Percentiles rank a stretch among this genome's conserved stretches.
These are phyloP conservation scores for Venusia cambrica DNA, from an alignment of 2,888 invertebrate genomes.

Conservation along the genomic window DNA sequence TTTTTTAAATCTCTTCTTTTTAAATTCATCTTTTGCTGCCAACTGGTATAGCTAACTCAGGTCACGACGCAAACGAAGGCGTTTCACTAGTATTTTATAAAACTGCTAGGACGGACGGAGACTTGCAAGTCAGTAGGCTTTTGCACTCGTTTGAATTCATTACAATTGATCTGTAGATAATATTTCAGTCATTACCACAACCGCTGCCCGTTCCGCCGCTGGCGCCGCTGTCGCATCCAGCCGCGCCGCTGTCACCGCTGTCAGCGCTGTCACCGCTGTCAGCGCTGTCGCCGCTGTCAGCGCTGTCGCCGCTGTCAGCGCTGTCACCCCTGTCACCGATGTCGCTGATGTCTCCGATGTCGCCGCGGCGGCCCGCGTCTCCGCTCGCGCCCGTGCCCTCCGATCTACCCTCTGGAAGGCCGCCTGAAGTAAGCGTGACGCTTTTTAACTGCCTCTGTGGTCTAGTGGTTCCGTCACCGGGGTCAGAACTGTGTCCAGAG, in stretches of 20 bases:
- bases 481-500: too few relatives aligned
- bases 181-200: constrained; percentile 31
- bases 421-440: constrained; percentile 56
- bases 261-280: constrained; percentile 39
- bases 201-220: constrained; percentile 32
- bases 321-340: constrained; percentile 44
- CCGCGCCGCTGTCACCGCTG: constrained; percentile 25
- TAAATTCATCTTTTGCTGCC: too few relatives aligned
- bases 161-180: too few relatives aligned
- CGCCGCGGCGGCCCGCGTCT: constrained; percentile 34
- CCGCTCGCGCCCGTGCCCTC: constrained; percentile 46
- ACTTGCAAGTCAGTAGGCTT: too few relatives aligned
- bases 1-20: too few relatives aligned
- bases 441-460: too few relatives aligned
- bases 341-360: constrained; percentile 34
- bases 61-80: too few relatives aligned
- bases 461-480: too few relatives aligned
- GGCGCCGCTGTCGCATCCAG: constrained; percentile 37
- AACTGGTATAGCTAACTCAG: too few relatives aligned
- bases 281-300: constrained; percentile 50
- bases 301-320: constrained; percentile 57
- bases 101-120: too few relatives aligned
- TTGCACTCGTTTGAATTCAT: too few relatives aligned
- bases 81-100: too few relatives aligned
- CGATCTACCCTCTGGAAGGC: constrained; percentile 61